Percentiles rank a stretch among this genome's conserved stretches.
These are phyloP conservation scores for Tetrao urogallus DNA, from an alignment of 2,113 vertebrate genomes.

Conservation along the genomic window DNA sequence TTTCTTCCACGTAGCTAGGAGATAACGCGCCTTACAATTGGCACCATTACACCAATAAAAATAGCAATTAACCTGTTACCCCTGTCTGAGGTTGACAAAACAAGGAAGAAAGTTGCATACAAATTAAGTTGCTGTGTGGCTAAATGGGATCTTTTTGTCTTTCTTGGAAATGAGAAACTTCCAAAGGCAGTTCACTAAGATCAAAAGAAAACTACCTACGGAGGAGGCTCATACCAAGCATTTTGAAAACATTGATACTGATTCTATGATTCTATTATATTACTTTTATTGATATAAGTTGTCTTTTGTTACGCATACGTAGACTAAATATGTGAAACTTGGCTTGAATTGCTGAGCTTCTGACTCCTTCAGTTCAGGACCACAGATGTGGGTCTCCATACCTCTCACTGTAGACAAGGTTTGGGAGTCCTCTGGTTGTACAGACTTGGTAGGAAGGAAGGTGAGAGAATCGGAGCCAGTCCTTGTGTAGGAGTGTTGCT, in stretches of 20 bases:
- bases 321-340: neutral
- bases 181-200: neutral
- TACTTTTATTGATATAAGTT: neutral
- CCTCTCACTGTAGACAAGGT: neutral
- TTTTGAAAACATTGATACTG: neutral
- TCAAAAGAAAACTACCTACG: neutral
- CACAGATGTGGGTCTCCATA: neutral
- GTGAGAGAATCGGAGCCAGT: neutral
- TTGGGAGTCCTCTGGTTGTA: neutral
- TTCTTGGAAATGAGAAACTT: neutral
- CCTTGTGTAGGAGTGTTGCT: neutral
- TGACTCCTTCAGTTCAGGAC: neutral
- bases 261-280: neutral
- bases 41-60: constrained; percentile 23
- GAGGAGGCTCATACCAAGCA: neutral
- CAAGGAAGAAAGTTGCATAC: constrained; percentile 24
- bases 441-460: neutral
- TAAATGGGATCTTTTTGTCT: neutral
- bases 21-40: neutral
- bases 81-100: constrained; percentile 37
- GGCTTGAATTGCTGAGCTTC: neutral
- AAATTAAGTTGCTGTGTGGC: neutral
- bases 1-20: neutral
- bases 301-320: neutral
- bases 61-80: constrained; percentile 47